Evolutionary conservation across 2,888 invertebrate species (phyloP).

Genomic region (Aporophyla nigra): DNA sequence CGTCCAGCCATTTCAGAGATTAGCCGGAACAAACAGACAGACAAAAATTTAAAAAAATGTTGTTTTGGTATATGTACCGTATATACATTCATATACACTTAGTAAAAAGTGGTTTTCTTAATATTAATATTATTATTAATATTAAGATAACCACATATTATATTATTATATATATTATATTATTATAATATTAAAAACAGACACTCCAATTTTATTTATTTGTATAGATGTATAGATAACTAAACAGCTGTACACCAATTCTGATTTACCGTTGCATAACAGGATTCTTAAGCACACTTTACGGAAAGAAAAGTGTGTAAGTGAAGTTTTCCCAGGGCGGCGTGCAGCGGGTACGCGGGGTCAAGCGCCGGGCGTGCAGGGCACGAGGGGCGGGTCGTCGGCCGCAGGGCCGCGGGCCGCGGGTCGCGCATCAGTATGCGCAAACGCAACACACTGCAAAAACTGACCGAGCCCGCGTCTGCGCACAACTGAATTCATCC

Average conservation of each 20-base stretch:
- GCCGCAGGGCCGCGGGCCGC: slow-evolving; percentile 69
- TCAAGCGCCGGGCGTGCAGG: slow-evolving; percentile 79
- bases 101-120: too few species aligned
- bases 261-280: background rate
- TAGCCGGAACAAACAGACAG: too few species aligned
- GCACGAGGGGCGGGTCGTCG: slow-evolving; percentile 79
- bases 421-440: slow-evolving; percentile 84
- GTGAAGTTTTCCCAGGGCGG: slow-evolving; percentile 64
- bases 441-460: slow-evolving; percentile 80
- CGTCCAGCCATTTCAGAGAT: too few species aligned
- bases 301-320: slow-evolving; percentile 27
- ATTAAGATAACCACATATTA: too few species aligned
- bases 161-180: too few species aligned
- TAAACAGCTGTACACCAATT: background rate
- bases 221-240: background rate
- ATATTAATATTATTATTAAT: too few species aligned
- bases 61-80: too few species aligned
- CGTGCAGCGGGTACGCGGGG: slow-evolving; percentile 81
- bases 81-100: too few species aligned
- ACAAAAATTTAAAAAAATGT: too few species aligned
- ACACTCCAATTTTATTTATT: too few species aligned
- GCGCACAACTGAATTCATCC: slow-evolving; percentile 75
- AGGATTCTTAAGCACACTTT: background rate
- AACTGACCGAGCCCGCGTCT: slow-evolving; percentile 73
- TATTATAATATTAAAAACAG: too few species aligned